phyloP scores from a whole-genome alignment of 2,797 vertebrate genomes.

The Sparus aurata region DNA sequence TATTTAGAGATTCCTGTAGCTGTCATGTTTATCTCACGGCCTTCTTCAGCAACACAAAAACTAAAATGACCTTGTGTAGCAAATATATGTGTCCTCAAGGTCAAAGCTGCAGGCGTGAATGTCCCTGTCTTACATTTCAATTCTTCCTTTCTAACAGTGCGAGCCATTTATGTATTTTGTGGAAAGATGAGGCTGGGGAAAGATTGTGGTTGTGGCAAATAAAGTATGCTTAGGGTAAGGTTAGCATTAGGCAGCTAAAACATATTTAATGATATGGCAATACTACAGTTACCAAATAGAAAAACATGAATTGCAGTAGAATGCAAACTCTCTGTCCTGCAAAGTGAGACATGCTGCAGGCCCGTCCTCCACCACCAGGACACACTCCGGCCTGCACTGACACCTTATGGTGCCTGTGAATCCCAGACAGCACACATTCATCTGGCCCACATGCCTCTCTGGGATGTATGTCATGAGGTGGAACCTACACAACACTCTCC shows the following conservation, averaged over 20 bases:
- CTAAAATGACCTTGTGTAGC: neutral
- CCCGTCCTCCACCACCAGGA: too few species aligned
- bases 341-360: too few species aligned
- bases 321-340: neutral
- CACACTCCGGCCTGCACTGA: neutral
- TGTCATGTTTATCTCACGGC: too few species aligned
- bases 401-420: neutral
- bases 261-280: neutral
- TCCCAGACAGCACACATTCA: neutral
- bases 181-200: neutral
- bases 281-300: neutral
- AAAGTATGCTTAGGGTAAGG: neutral
- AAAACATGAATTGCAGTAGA: neutral
- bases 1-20: too few species aligned
- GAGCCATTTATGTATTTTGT: neutral
- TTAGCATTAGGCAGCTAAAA: neutral
- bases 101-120: neutral
- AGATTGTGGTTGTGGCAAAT: neutral
- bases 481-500: neutral
- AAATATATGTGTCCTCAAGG: neutral
- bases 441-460: too few species aligned
- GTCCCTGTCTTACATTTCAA: neutral
- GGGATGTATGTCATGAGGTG: too few species aligned
- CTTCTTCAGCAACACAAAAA: neutral
- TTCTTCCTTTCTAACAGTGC: neutral